A percentile compares a stretch with the other conserved stretches of the same genome.
phyloP scores from a whole-genome alignment of 2,888 invertebrate species.

The Spodoptera exigua region DNA sequence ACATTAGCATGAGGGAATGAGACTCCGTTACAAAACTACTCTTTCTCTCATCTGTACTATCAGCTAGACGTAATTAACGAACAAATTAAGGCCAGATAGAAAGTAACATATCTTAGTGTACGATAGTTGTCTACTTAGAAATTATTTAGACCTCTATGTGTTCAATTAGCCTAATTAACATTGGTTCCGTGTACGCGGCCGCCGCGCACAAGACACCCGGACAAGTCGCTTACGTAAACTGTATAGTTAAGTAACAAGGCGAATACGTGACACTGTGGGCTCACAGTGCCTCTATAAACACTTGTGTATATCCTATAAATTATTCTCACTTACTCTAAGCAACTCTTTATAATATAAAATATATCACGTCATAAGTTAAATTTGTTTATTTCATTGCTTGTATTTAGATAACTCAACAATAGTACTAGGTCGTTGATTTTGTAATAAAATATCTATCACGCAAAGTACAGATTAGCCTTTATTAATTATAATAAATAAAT shows the following conservation, averaged over 20 bases:
- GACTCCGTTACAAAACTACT: constrained; percentile 61
- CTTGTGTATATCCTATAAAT: constrained; percentile 30
- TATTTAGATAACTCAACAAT: constrained; percentile 31
- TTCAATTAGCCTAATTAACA: constrained; percentile 76
- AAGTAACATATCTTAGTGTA: constrained; percentile 68
- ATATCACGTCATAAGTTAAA: constrained; percentile 41
- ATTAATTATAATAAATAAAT: constrained; percentile 22
- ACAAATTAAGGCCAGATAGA: constrained; percentile 73
- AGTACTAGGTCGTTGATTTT: constrained; percentile 7
- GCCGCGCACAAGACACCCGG: constrained; percentile 63
- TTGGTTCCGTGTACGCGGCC: constrained; percentile 79
- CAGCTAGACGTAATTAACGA: constrained; percentile 68
- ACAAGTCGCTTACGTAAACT: constrained; percentile 6
- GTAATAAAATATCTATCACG: constrained; percentile 13
- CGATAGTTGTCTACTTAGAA: constrained; percentile 69
- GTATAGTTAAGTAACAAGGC: constrained; percentile 10
- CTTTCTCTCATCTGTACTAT: constrained; percentile 64
- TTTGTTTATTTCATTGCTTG: constrained; percentile 25
- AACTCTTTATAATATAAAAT: constrained; percentile 38
- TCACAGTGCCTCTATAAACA: constrained; percentile 7
- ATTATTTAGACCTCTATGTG: constrained; percentile 77
- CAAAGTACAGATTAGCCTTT: constrained; percentile 27
- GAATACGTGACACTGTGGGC: constrained; percentile 4
- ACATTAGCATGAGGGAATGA: constrained; percentile 67
- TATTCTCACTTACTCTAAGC: constrained; percentile 46